A percentile compares a stretch with the other conserved stretches of the same genome.
Conservation (phyloP, 2,113 vertebrate species). For the Lethenteron reissneri region DNA sequence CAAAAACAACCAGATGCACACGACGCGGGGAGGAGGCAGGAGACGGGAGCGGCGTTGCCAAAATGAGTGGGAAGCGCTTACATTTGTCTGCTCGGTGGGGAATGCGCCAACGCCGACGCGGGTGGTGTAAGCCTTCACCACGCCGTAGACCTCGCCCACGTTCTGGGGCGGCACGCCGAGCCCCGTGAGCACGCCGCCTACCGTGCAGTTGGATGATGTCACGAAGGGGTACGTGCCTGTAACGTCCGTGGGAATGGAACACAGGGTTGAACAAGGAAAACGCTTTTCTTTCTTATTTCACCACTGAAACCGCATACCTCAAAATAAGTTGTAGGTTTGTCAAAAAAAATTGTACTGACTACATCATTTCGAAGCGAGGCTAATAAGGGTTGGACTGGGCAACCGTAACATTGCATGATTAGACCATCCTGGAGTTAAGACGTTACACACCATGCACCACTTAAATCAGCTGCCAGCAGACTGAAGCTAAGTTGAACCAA, state of each 20-base stretch:
- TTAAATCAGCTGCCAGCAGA: no score
- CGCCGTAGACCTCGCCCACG: slow-evolving; percentile 35
- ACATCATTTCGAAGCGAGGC: no score
- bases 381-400: no score
- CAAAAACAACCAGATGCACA: neutral
- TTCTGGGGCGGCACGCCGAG: slow-evolving; percentile 29
- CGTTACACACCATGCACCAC: no score
- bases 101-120: slow-evolving; percentile 39
- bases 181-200: slow-evolving; percentile 44
- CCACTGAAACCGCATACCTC: no score
- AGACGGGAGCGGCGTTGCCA: neutral
- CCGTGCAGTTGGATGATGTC: slow-evolving; percentile 27
- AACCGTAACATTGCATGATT: no score
- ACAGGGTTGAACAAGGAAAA: no score
- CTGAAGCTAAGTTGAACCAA: no score
- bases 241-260: neutral
- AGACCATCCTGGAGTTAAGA: no score
- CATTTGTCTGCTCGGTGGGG: slow-evolving; percentile 38
- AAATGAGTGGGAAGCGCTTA: slow-evolving; percentile 16
- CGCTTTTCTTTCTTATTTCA: no score
- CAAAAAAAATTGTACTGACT: no score
- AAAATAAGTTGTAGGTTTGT: no score
- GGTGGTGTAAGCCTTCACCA: slow-evolving; percentile 44
- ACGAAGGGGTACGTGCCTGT: slow-evolving; percentile 43
- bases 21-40: fast-evolving